Percentiles rank a stretch among this genome's conserved stretches.
These are phyloP conservation scores for Pollenia angustigena DNA, from an alignment of 2,888 invertebrate genomes.

Conservation along the genomic window DNA sequence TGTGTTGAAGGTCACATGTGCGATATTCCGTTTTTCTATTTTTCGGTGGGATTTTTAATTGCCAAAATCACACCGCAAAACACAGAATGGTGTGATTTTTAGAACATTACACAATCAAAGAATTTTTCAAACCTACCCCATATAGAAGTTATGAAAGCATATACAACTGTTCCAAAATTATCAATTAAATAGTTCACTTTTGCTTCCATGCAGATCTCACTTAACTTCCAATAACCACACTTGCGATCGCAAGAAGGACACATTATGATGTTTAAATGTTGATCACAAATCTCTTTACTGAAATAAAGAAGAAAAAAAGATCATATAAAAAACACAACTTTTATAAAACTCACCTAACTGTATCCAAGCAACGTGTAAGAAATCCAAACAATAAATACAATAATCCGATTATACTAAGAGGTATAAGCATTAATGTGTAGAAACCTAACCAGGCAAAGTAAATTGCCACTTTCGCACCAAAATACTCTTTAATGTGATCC, in stretches of 20 bases:
- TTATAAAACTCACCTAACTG: slow-evolving; percentile 80
- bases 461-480: slow-evolving; percentile 90
- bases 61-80: too few species aligned
- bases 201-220: slow-evolving; percentile 89
- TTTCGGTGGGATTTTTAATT: too few species aligned
- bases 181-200: slow-evolving; percentile 92
- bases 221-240: slow-evolving; percentile 90
- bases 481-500: slow-evolving; percentile 91
- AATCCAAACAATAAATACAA: slow-evolving; percentile 88
- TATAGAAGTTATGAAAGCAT: slow-evolving; percentile 92
- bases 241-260: slow-evolving; percentile 92
- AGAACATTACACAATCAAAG: too few species aligned
- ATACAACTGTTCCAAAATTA: slow-evolving; percentile 91
- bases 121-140: slow-evolving; percentile 86
- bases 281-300: slow-evolving; percentile 86
- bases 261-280: slow-evolving; percentile 87
- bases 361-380: slow-evolving; percentile 84
- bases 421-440: slow-evolving; percentile 93
- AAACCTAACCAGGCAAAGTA: slow-evolving; percentile 95
- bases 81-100: too few species aligned
- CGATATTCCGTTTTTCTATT: too few species aligned
- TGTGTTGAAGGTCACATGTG: too few species aligned
- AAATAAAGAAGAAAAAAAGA: slow-evolving; percentile 53
- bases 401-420: slow-evolving; percentile 88
- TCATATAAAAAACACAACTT: background rate